Percentiles rank a stretch among this genome's conserved stretches.
Evolutionary conservation across 2,888 invertebrate species (phyloP).

Genomic region (Dynastes grantii): DNA sequence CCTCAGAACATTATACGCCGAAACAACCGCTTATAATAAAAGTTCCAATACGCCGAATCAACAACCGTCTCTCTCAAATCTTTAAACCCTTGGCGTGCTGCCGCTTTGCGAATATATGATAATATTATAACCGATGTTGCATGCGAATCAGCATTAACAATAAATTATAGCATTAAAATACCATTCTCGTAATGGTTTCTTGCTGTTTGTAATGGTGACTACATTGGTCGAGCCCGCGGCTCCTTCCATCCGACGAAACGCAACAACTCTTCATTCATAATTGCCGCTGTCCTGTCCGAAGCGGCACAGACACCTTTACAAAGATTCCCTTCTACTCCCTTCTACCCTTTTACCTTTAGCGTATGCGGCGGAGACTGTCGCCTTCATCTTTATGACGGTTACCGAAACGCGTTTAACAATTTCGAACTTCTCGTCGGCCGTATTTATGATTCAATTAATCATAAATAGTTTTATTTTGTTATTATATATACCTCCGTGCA

Average conservation of each 20-base stretch:
- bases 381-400: conserved; percentile 52
- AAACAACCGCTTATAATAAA: no score
- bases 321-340: not conserved
- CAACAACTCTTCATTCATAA: conserved; percentile 64
- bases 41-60: no score
- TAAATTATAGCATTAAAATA: conserved; percentile 69
- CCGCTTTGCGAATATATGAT: conserved; percentile 34
- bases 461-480: conserved; percentile 20
- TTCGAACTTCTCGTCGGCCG: conserved; percentile 30
- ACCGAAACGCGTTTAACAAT: conserved; percentile 45
- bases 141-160: conserved; percentile 68
- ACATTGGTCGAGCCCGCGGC: conserved; percentile 52
- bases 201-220: conserved; percentile 65
- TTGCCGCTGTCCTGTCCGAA: conserved; percentile 57
- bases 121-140: conserved; percentile 61
- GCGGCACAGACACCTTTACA: not conserved
- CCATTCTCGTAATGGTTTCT: conserved; percentile 68
- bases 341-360: conserved; percentile 12
- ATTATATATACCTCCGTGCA: not conserved
- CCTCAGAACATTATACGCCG: no score
- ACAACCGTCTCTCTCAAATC: no score
- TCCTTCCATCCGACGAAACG: conserved; percentile 39
- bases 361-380: conserved; percentile 52
- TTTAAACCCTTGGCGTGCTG: conserved; percentile 41
- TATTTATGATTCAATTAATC: conserved; percentile 49